These are phyloP conservation scores for Drosophila kuntzei DNA, from an alignment of 2,888 invertebrate genomes.

Conservation along the genomic window DNA sequence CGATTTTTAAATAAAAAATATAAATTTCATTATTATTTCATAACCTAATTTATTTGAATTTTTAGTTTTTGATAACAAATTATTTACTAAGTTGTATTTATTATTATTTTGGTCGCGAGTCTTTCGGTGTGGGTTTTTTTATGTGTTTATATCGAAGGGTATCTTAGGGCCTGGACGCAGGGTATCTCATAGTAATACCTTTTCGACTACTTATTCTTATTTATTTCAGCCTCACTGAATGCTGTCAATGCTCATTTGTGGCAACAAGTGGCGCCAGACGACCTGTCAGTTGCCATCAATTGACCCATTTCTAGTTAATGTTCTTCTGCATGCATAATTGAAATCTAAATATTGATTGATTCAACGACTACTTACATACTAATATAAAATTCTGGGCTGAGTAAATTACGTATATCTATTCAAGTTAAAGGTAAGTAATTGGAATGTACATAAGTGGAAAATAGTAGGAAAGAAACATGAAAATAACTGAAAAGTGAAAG, in stretches of 20 bases:
- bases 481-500: not conserved
- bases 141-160: too few relatives aligned
- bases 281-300: conserved; percentile 66
- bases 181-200: not conserved
- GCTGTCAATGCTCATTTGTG: conserved; percentile 54
- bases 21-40: too few relatives aligned
- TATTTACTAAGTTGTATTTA: too few relatives aligned
- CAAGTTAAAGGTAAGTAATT: not conserved
- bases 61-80: too few relatives aligned
- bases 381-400: not conserved
- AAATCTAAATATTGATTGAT: conserved; percentile 53
- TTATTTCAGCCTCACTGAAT: conserved; percentile 43
- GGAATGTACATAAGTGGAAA: not conserved
- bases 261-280: conserved; percentile 41
- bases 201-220: not conserved
- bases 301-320: conserved; percentile 68
- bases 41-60: too few relatives aligned
- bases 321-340: conserved; percentile 59
- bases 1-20: too few relatives aligned
- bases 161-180: too few relatives aligned
- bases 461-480: not conserved
- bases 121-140: too few relatives aligned
- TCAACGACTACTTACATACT: not conserved
- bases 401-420: not conserved
- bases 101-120: too few relatives aligned